These are phyloP conservation scores for Plemyria rubiginata DNA, from an alignment of 2,888 invertebrate genomes.

Conservation along the genomic window DNA sequence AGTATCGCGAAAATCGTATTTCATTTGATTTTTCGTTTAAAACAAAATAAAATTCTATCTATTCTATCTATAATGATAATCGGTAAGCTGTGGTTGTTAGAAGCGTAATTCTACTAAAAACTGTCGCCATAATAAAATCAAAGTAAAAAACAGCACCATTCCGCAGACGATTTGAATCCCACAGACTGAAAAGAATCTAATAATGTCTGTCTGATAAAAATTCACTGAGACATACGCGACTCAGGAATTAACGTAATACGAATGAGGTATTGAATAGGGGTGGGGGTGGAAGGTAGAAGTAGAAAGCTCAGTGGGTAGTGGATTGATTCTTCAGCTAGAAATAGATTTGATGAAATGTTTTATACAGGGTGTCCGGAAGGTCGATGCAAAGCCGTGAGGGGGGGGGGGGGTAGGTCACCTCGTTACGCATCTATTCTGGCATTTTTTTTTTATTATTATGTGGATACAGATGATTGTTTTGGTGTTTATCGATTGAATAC, in stretches of 20 bases:
- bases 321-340: slow-evolving; percentile 23
- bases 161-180: slow-evolving; percentile 45
- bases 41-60: no score
- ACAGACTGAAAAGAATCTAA: slow-evolving; percentile 75
- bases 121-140: slow-evolving; percentile 5
- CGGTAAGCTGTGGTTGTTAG: not conserved
- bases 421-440: no score
- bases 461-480: no score
- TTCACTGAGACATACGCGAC: slow-evolving; percentile 66
- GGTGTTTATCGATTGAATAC: no score
- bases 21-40: no score
- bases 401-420: no score
- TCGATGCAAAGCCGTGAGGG: no score
- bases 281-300: slow-evolving; percentile 20
- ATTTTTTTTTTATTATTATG: no score
- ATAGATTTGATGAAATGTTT: slow-evolving; percentile 4
- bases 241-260: slow-evolving; percentile 71
- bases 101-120: not conserved
- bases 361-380: no score
- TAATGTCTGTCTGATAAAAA: slow-evolving; percentile 68
- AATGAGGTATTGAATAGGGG: slow-evolving; percentile 58
- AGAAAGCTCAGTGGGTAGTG: slow-evolving; percentile 16
- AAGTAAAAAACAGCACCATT: slow-evolving; percentile 22
- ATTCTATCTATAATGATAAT: no score
- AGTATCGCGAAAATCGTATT: no score